phyloP scores from a whole-genome alignment of 2,888 invertebrate genomes.

The Agrypnus murinus region DNA sequence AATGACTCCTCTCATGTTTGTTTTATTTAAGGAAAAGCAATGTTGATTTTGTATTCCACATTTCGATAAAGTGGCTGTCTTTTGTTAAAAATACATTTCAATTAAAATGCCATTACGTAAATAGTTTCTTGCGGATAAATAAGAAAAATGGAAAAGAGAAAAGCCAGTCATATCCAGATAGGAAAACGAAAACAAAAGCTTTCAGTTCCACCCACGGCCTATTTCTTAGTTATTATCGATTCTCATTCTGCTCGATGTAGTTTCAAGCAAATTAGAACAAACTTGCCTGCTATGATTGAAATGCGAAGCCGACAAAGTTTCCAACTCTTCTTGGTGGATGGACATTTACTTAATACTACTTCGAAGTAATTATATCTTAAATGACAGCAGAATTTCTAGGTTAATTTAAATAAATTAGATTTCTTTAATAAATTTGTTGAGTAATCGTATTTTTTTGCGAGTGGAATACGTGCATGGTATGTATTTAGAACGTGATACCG shows the following conservation, averaged over 20 bases:
- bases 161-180: slow-evolving; percentile 5
- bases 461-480: not conserved
- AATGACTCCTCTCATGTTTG: too few relatives aligned
- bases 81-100: too few relatives aligned
- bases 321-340: not conserved
- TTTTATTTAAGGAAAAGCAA: too few relatives aligned
- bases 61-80: too few relatives aligned
- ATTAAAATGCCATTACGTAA: slow-evolving; percentile 1
- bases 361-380: not conserved
- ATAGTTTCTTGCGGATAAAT: slow-evolving; percentile 2
- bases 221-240: slow-evolving; percentile 9
- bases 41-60: too few relatives aligned
- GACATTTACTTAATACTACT: slow-evolving; percentile 1
- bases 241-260: slow-evolving; percentile 9
- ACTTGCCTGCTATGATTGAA: slow-evolving; percentile 5
- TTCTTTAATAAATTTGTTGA: not conserved
- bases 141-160: slow-evolving; percentile 13
- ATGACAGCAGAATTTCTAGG: not conserved
- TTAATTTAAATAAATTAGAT: slow-evolving; percentile 6
- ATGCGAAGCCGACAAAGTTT: slow-evolving; percentile 12
- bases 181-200: slow-evolving; percentile 8
- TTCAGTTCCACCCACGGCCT: not conserved
- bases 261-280: slow-evolving; percentile 15
- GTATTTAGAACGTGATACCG: slow-evolving; percentile 24
- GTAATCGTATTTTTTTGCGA: not conserved